phyloP scores from a whole-genome alignment of 2,888 invertebrate genomes.

The Capitulum mitella region DNA sequence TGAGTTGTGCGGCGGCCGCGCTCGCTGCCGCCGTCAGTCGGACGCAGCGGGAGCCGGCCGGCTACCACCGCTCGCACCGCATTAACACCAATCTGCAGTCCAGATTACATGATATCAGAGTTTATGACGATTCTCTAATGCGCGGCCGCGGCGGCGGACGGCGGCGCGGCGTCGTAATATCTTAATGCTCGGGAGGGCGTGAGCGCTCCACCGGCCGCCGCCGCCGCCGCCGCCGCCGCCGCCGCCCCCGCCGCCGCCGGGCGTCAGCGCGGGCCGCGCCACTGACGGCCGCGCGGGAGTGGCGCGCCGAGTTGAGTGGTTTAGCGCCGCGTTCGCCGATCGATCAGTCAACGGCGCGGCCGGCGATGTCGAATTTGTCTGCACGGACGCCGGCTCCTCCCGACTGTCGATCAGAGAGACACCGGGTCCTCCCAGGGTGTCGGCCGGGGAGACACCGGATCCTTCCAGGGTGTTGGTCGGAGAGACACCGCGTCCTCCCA shows the following conservation, averaged over 20 bases:
- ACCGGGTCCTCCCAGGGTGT: neutral
- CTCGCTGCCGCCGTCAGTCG: neutral
- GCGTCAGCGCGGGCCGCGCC: neutral
- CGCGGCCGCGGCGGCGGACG: neutral
- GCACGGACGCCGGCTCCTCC: neutral
- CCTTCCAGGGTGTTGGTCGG: neutral
- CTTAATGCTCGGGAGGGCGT: neutral
- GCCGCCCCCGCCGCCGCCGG: neutral
- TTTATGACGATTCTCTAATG: constrained; percentile 24
- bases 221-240: neutral
- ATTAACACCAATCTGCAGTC: constrained; percentile 23
- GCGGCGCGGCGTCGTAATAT: neutral
- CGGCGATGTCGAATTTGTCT: constrained; percentile 10
- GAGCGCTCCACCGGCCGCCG: neutral
- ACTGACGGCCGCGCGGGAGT: neutral
- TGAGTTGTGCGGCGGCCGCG: neutral
- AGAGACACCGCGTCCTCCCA: no score
- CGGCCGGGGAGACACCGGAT: neutral
- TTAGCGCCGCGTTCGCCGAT: neutral
- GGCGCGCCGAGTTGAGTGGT: neutral
- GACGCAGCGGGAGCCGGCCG: neutral
- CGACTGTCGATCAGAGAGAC: neutral
- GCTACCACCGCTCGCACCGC: constrained; percentile 4
- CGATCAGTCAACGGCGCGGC: neutral
- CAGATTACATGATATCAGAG: constrained; percentile 23